Base-by-base conservation (phyloP, 1,140 invertebrate species). In the Aphaenogaster ashmeadi region DNA sequence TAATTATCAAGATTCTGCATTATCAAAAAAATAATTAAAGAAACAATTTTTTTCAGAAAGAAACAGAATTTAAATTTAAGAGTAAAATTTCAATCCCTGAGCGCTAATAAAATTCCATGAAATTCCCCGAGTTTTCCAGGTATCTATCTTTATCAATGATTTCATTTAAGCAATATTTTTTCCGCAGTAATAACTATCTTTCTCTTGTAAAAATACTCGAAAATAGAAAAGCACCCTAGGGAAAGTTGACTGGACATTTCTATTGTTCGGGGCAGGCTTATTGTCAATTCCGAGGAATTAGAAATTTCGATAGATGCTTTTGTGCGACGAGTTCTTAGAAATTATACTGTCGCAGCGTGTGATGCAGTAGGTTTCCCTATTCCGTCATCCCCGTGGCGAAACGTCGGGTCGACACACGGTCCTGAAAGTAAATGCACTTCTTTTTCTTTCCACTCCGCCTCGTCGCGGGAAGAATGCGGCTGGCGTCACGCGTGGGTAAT, bases 401-500 rank as follows among this genome's bases (percentile, higher is more conserved):
- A 50, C 27, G 33, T 47, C 8, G 8, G 27, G 71, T 58, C 79
- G 66, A 44, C 54, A 36, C 67, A 47, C 52, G 27, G 60, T 75
- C 33, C 27, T 84, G 80, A 84, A 84, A 84, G 80, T 84, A 75
- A 84, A 75, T 60, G 80, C 67, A 84, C 69, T 62, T 84, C 8
- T 44, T 44, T 44, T 44, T 44, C 8, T 84, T 74, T 13, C 69
- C 69, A 84, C 38, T 60, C 56, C 33, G 38, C 67, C 80, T 83
- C 52, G 54, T 33, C 54, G 33, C 67, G 8, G 69, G 21, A 84
- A 84, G 80, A 84, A 84, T 84, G 80, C 38, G 80, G 80, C 41
- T 83, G 54, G 80, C 80, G 80, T 75, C 54, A 84, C 69, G 80
- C 69, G 80, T 84, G 80, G 69, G 80, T 62, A 75, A 84, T 60